Base-by-base conservation (phyloP, 2,888 invertebrate genomes). In the Microctonus hyperodae region DNA sequence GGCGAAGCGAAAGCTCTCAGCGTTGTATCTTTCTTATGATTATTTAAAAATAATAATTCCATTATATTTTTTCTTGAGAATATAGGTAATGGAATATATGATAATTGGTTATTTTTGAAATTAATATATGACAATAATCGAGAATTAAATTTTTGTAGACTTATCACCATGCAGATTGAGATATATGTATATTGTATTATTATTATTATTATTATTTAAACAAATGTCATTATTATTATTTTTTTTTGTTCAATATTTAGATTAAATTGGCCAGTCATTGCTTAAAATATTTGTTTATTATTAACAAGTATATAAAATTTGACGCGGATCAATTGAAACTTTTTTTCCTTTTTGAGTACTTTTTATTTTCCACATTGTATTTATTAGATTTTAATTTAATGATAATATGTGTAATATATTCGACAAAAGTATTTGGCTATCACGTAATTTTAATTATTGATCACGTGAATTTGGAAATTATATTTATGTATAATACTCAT, bases 1-100 rank as follows among this genome's bases (percentile, higher is more conserved):
- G 61, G 61, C 66, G 61, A 66, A 66, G 56, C 35, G 61, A 61
- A 48, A 33, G 37, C 44, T 44, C 64, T 65, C 40, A 48, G 55
- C 66, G 61, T 56, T 66, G 40, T 55, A 57, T 61, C 22, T 55
- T 40, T 11, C 60, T 51, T 20, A 23, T 22, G 13, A 59, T 6
- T 40, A 40, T 58, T 2, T n/a, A 33, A 9, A 20, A 50, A 9
- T 22, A 9, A 1, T 20, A 22, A 37, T 57, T 23, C 60, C 60
- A 25, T 37, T 62, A 53, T 62, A 16, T 62, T 62, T 62, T 25
- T 11, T 53, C 23, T 7, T 25, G n/a, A 23, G 16, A 22, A 31
- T 44, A 31, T 55, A 20, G 48, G 35, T 56, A 48, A 10, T 20
- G 50, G 44, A 65, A 35, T 23, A 28, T 56, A n/a, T n/a, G 16